Conservation (phyloP, 2,113 vertebrate species). For the Pycnonotus jocosus region DNA sequence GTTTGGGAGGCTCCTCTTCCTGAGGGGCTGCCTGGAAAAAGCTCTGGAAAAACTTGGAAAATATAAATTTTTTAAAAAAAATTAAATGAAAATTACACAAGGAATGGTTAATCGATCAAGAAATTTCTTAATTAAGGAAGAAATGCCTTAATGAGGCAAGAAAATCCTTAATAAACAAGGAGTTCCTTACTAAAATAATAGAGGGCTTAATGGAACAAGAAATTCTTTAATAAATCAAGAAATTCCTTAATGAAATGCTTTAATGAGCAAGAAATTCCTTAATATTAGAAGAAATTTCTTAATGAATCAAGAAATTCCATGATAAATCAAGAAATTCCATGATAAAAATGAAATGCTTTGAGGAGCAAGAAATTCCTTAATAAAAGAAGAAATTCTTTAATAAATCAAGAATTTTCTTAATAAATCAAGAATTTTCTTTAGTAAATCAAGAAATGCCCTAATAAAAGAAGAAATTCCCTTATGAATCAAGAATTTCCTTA, state of each 20-base stretch:
- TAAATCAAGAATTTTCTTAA: background rate
- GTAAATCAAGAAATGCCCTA: background rate
- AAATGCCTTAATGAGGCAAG: background rate
- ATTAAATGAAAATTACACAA: background rate
- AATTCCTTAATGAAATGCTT: background rate
- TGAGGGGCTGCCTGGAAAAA: constrained; percentile 15
- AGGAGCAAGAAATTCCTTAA: no score
- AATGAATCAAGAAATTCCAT: background rate
- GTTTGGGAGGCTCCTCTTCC: constrained; percentile 78
- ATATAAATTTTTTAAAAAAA: no score
- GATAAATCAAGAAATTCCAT: background rate
- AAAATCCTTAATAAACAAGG: no score
- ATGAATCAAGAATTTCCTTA: background rate
- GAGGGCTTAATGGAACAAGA: no score
- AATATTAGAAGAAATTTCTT: no score
- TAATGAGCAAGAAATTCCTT: no score
- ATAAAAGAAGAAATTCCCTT: background rate
- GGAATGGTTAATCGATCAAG: background rate
- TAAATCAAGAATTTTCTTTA: background rate
- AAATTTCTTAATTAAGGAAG: background rate
- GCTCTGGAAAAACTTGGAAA: background rate
- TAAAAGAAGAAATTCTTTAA: background rate
- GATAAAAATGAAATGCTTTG: background rate
- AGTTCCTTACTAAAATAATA: no score
- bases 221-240: background rate